Percentiles rank a stretch among this genome's conserved stretches.
phyloP scores from a whole-genome alignment of 2,113 vertebrate species.

The Caloenas nicobarica region DNA sequence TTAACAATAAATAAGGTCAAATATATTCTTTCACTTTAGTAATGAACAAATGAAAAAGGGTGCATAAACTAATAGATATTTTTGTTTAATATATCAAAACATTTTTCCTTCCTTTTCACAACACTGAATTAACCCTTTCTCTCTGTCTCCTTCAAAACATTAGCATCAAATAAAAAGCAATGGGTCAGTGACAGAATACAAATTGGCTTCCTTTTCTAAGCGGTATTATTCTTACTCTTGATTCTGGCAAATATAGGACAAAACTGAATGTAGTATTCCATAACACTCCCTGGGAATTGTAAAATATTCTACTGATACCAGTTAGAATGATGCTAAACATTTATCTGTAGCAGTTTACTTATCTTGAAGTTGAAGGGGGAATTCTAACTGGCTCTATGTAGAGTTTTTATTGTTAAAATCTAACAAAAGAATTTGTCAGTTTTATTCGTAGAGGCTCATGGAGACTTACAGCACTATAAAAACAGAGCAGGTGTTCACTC shows the following conservation, averaged over 20 bases:
- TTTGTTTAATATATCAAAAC: neutral
- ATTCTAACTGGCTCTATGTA: neutral
- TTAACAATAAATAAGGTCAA: neutral
- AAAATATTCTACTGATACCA: neutral
- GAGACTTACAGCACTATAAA: neutral
- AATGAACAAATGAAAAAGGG: neutral
- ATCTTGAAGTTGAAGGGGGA: neutral
- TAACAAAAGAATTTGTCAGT: neutral
- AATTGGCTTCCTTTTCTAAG: neutral
- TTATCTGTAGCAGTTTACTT: neutral
- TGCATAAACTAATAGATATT: neutral
- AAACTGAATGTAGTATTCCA: neutral
- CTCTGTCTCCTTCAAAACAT: neutral
- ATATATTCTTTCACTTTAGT: neutral
- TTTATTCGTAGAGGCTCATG: neutral
- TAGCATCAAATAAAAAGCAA: neutral
- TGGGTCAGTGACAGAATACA: neutral
- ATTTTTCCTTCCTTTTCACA: neutral
- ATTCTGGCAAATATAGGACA: neutral
- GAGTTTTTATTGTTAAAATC: neutral
- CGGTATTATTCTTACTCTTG: neutral
- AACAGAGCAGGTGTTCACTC: neutral
- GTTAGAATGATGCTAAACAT: neutral
- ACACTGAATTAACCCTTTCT: neutral
- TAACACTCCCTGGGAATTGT: neutral